Conservation (phyloP, 1,140 invertebrate genomes). For the Zaprionus capensis region DNA sequence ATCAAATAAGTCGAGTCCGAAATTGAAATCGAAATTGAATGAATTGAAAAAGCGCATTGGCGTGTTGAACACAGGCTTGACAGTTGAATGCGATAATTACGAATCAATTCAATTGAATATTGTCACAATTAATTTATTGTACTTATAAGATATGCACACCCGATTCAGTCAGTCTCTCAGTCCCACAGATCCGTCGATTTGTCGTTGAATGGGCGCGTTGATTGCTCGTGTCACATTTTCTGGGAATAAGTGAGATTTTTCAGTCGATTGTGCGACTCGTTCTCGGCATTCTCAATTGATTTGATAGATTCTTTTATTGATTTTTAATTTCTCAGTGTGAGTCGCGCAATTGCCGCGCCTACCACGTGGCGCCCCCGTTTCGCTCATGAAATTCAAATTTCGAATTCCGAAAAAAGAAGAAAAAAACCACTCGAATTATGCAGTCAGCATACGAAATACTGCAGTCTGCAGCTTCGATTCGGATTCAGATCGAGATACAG, state of each 20-base stretch:
- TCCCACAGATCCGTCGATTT: conserved; percentile 5
- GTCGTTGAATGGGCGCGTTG: conserved; percentile 7
- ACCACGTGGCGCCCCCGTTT: not conserved
- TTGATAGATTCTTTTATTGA: conserved; percentile 63
- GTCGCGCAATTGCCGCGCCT: conserved; percentile 43
- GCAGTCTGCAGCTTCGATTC: not conserved
- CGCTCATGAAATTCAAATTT: conserved; percentile 68
- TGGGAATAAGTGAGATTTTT: conserved; percentile 27
- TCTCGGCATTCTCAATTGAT: not conserved
- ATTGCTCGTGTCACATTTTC: conserved; percentile 39
- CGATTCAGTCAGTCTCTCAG: conserved; percentile 9
- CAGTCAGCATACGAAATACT: conserved; percentile 39
- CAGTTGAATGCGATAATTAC: conserved; percentile 80
- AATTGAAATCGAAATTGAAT: conserved; percentile 45
- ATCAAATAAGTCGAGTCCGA: not conserved
- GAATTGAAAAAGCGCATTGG: conserved; percentile 61
- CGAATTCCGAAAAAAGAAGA: conserved; percentile 9
- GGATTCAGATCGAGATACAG: not conserved
- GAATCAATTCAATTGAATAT: conserved; percentile 82
- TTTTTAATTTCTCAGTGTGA: conserved; percentile 77
- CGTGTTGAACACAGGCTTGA: conserved; percentile 38
- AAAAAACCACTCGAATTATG: conserved; percentile 31
- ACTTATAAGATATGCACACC: conserved; percentile 63
- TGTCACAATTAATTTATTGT: conserved; percentile 76
- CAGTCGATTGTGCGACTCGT: conserved; percentile 5